A percentile compares a stretch with the other conserved stretches of the same genome.
These are phyloP conservation scores for Rhabdophis nuchalis DNA, from an alignment of 2,797 vertebrate species.

Conservation along the genomic window DNA sequence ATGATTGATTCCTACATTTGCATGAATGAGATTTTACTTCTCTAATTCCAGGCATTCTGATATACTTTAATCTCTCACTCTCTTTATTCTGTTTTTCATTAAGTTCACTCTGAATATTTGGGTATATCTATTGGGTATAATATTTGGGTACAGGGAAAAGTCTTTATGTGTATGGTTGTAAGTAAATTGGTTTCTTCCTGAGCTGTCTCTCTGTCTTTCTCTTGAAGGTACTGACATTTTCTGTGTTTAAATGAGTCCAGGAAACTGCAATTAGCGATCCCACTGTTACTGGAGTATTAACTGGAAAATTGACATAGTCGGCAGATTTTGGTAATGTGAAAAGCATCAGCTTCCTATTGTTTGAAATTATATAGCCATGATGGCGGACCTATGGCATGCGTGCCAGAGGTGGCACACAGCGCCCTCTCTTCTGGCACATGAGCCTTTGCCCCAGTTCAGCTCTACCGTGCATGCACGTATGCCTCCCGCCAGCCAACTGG, in stretches of 20 bases:
- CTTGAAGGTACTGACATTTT: background rate
- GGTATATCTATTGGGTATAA: background rate
- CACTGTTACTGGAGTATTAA: background rate
- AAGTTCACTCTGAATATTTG: background rate
- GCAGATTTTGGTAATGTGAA: background rate
- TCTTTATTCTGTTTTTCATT: background rate
- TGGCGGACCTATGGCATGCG: no score
- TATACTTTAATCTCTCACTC: background rate
- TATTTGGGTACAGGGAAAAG: background rate
- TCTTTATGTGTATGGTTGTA: background rate
- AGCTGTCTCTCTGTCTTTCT: background rate
- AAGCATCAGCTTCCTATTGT: background rate
- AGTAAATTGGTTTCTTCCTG: background rate
- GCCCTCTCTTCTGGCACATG: no score
- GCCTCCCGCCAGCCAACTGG: no score
- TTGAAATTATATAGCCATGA: background rate
- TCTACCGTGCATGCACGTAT: no score
- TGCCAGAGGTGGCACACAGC: no score
- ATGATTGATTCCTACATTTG: background rate
- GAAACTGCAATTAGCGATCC: background rate
- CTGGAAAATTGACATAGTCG: background rate
- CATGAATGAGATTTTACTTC: background rate
- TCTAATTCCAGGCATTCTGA: background rate
- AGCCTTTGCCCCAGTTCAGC: no score
- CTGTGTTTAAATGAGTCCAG: background rate